Evolutionary conservation across 2,113 vertebrate species (phyloP), one percentile per base, ranked within the genome.

Genomic region (Sylvilagus bachmani): DNA sequence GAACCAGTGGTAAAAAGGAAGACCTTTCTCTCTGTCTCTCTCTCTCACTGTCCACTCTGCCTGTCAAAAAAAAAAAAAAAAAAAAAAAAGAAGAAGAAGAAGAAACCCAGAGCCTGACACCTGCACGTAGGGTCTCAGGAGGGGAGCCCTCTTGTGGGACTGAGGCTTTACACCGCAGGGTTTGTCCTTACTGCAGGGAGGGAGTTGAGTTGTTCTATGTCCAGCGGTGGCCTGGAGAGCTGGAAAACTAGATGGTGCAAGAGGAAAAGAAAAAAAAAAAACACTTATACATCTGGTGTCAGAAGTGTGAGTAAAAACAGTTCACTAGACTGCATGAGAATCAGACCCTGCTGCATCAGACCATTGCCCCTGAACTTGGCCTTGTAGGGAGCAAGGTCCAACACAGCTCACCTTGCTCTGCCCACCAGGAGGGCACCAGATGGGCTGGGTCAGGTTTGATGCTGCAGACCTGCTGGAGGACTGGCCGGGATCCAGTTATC

Each of bases 311-410:
- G 2, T 33, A 33, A 69, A 90, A 79, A 51, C 51, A 66, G 78
- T 24, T 88, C 27, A 4, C 0, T 53, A 71, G 33, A 58, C 27
- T 24, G 1, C 6, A 7, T 16, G 33, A 31, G 58, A 78, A 62
- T 38, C 33, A 70, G 70, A 24, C 27, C n/a, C 29, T 3, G 55
- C 12, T 36, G 11, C 5, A 5, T 58, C 49, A 31, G 2, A 87
- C 21, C 8, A 0, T 44, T 44, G 10, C 8, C 44, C 11, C 13
- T 51, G 70, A 44, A 29, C 64, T 82, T 49, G 55, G 51, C 74
- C 49, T 1, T 17, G 0, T 7, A 21, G 51, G 29, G 4, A 81
- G 16, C 33, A 24, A 14, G 6, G 2, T 12, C 22, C 25, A 27
- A 1, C 36, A 53, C 24, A 38, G 64, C 49, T 69, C 4, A 12